phyloP scores from a whole-genome alignment of 92 coral and sea anemone species.

The Porites lobata region DNA sequence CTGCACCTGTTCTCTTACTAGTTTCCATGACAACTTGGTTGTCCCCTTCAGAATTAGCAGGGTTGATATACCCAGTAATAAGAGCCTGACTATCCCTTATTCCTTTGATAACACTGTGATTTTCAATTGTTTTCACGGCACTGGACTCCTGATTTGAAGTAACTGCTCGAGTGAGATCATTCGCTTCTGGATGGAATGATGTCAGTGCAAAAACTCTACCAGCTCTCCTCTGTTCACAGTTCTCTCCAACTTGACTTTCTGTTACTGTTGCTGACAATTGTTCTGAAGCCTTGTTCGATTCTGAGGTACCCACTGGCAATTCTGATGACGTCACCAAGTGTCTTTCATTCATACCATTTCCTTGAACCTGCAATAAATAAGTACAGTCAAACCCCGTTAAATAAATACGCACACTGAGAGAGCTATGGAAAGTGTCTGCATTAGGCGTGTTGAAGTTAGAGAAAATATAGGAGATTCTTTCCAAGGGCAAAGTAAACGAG shows the following conservation, averaged over 20 bases:
- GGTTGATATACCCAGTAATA: neutral
- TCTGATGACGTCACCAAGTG: neutral
- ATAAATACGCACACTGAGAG: no score
- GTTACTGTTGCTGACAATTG: neutral
- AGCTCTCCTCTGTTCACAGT: neutral
- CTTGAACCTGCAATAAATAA: slow-evolving; percentile 9
- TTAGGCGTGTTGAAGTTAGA: no score
- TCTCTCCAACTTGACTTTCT: neutral
- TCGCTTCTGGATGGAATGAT: neutral
- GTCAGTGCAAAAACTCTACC: neutral
- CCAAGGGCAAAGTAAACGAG: no score
- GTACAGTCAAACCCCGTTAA: no score
- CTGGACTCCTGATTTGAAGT: neutral
- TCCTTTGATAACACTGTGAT: neutral
- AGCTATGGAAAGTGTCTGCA: no score
- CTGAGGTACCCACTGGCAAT: neutral
- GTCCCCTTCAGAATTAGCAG: neutral
- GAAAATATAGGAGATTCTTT: no score
- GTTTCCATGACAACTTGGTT: neutral
- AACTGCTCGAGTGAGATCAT: neutral
- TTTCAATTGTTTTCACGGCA: neutral
- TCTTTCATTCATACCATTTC: neutral
- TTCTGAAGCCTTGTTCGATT: neutral
- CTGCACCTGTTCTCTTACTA: neutral
- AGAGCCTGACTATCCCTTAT: neutral